These are phyloP conservation scores for Andrena flavipes DNA, from an alignment of 2,888 invertebrate genomes.

Conservation along the genomic window DNA sequence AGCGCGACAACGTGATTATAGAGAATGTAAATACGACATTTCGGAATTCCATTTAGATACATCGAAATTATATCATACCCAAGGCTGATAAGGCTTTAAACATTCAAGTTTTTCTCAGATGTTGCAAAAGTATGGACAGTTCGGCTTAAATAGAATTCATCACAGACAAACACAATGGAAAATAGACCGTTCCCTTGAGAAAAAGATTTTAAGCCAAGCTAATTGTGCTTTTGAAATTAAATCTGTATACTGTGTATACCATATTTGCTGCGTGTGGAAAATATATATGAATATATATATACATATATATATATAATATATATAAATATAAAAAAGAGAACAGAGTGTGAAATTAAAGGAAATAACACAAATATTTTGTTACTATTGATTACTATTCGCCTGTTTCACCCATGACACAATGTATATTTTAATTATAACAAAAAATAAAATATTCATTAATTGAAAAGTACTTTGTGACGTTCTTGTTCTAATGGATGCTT, in stretches of 20 bases:
- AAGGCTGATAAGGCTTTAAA: conserved; percentile 73
- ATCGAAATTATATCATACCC: conserved; percentile 74
- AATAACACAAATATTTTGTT: conserved; percentile 84
- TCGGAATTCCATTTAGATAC: conserved; percentile 73
- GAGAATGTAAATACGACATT: conserved; percentile 65
- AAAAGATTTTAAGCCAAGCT: conserved; percentile 76
- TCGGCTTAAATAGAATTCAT: conserved; percentile 73
- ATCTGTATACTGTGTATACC: conserved; percentile 84
- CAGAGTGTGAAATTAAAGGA: conserved; percentile 79
- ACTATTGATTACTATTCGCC: conserved; percentile 84
- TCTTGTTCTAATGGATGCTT: conserved; percentile 38
- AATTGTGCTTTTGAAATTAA: conserved; percentile 80
- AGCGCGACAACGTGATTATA: conserved; percentile 59
- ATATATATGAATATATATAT: conserved; percentile 64
- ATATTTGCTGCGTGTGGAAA: conserved; percentile 79
- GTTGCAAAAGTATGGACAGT: conserved; percentile 76
- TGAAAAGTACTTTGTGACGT: conserved; percentile 60
- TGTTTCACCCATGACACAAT: conserved; percentile 85
- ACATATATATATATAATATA: conserved; percentile 73
- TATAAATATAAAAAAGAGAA: conserved; percentile 75
- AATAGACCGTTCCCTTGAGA: conserved; percentile 27
- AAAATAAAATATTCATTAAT: conserved; percentile 74
- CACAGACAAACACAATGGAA: conserved; percentile 32
- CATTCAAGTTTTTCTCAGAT: conserved; percentile 72
- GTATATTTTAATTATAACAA: conserved; percentile 85